Conservation (phyloP, 2,113 vertebrate species). For the Baryphthengus martii region DNA sequence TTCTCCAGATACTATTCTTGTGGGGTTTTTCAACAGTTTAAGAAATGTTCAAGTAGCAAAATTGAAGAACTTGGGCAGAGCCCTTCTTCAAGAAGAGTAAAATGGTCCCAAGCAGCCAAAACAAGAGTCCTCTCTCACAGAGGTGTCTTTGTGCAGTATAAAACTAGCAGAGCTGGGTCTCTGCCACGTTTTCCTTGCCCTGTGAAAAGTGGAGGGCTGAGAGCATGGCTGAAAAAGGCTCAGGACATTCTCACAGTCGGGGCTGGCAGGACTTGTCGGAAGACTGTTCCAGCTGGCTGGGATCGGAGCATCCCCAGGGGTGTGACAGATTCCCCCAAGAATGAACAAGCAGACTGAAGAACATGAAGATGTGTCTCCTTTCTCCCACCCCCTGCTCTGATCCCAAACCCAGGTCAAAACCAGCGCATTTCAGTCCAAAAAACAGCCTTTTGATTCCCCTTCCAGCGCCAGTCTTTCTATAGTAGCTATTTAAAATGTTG, state of each 20-base stretch:
- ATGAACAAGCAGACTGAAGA: slow-evolving; percentile 56
- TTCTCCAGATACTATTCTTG: background rate
- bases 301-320: slow-evolving; percentile 58
- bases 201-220: slow-evolving; percentile 48
- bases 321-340: slow-evolving; percentile 66
- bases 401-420: slow-evolving; percentile 36
- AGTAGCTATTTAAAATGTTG: background rate
- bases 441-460: slow-evolving; percentile 11
- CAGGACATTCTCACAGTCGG: slow-evolving; percentile 60
- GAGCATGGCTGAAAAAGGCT: slow-evolving; percentile 64
- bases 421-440: background rate
- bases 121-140: slow-evolving; percentile 43
- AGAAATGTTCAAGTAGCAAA: slow-evolving; percentile 38
- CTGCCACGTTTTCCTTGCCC: slow-evolving; percentile 50
- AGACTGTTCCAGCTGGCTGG: slow-evolving; percentile 57
- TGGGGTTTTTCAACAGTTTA: background rate
- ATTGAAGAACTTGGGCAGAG: slow-evolving; percentile 27
- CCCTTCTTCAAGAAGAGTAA: slow-evolving; percentile 4
- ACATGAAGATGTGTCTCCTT: slow-evolving; percentile 59
- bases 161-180: slow-evolving; percentile 47
- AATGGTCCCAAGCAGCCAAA: slow-evolving; percentile 34
- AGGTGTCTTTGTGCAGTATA: slow-evolving; percentile 51
- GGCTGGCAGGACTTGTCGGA: background rate
- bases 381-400: slow-evolving; percentile 23
- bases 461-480: background rate